Conservation (phyloP, 2,797 vertebrate genomes). For the Crotalus adamanteus region DNA sequence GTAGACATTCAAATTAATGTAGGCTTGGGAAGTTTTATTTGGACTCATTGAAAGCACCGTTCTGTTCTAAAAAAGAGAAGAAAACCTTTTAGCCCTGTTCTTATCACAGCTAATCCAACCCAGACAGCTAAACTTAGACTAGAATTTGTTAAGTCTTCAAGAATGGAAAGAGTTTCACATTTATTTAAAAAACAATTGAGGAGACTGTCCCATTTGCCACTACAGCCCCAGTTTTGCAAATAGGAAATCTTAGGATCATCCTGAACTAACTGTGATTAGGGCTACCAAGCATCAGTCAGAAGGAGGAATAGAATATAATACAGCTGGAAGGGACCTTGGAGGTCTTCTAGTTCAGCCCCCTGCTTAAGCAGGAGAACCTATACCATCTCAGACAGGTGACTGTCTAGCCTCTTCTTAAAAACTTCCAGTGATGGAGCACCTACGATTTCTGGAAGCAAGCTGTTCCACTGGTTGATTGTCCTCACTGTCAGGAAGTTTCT, state of each 20-base stretch:
- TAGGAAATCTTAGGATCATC: neutral
- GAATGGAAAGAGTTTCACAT: neutral
- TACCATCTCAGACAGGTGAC: too few relatives aligned
- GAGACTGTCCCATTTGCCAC: neutral
- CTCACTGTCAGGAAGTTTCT: too few relatives aligned
- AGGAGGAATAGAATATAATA: neutral
- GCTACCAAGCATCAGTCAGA: neutral
- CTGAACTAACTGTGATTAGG: neutral
- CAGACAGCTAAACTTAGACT: neutral
- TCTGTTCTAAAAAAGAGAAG: neutral
- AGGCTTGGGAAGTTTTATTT: neutral
- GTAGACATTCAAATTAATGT: neutral
- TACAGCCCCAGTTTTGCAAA: neutral
- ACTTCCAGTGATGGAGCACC: too few relatives aligned
- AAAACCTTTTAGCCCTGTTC: neutral
- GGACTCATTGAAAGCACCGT: neutral
- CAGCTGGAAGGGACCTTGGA: too few relatives aligned
- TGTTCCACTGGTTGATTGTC: too few relatives aligned
- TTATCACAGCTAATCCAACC: too few relatives aligned
- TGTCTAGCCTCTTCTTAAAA: too few relatives aligned
- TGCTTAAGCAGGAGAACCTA: too few relatives aligned
- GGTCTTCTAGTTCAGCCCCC: too few relatives aligned
- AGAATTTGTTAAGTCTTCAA: neutral
- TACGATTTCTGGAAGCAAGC: too few relatives aligned
- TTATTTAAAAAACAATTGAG: neutral